Percentiles rank a stretch among this genome's conserved stretches.
Conservation (phyloP, 2,797 vertebrate genomes). For the Sebastes paucispinis region DNA sequence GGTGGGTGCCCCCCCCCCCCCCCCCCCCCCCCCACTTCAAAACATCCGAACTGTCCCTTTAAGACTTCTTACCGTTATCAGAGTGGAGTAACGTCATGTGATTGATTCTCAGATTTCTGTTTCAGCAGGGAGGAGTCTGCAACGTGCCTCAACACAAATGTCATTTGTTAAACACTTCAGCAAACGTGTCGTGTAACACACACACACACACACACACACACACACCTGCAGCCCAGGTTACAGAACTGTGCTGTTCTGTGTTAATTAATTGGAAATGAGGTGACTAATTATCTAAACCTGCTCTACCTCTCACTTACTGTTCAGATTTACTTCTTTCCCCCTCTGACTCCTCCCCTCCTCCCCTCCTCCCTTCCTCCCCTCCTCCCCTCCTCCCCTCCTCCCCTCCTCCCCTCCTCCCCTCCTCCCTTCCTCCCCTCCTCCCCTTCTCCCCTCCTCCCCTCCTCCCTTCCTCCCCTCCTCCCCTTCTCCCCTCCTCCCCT, state of each 20-base stretch:
- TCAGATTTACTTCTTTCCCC: background rate
- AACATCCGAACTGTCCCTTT: background rate
- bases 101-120: background rate
- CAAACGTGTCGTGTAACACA: constrained; percentile 19
- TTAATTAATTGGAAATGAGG: constrained; percentile 57
- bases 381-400: too few species aligned
- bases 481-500: too few species aligned
- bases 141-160: constrained; percentile 22
- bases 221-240: constrained; percentile 29
- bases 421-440: too few species aligned
- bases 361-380: background rate
- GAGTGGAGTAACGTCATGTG: background rate
- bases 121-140: constrained; percentile 1
- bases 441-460: too few species aligned
- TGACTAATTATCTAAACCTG: constrained; percentile 56
- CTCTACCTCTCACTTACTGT: constrained; percentile 21
- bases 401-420: too few species aligned
- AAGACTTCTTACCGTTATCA: background rate
- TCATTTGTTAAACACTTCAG: constrained; percentile 42
- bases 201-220: constrained; percentile 30
- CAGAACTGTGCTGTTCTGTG: constrained; percentile 28
- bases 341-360: background rate
- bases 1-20: too few species aligned
- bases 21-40: too few species aligned
- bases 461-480: too few species aligned